Percentiles rank a stretch among this genome's conserved stretches.
These are phyloP conservation scores for Lacerta agilis DNA, from an alignment of 2,797 vertebrate genomes.

Conservation along the genomic window DNA sequence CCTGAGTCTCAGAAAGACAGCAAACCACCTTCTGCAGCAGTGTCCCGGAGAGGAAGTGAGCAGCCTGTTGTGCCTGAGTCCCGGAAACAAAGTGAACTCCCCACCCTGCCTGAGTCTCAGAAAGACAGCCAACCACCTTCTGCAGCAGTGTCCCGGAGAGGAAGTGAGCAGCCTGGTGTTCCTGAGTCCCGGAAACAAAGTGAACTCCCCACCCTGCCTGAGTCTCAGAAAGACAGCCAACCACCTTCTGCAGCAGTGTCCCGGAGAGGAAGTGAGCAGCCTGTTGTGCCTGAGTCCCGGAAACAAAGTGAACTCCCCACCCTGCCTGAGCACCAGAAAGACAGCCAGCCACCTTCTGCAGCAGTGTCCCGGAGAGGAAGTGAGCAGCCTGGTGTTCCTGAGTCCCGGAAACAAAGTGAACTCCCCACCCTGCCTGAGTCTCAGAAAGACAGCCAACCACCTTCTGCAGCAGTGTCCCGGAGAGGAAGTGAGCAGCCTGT, in stretches of 20 bases:
- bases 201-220: accelerated
- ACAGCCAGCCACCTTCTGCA: not conserved
- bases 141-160: not conserved
- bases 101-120: too few relatives aligned
- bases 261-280: not conserved
- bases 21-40: not conserved
- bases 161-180: not conserved
- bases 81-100: not conserved
- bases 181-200: not conserved
- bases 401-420: not conserved
- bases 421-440: not conserved
- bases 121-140: too few relatives aligned
- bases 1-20: not conserved
- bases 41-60: not conserved
- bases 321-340: not conserved
- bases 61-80: not conserved
- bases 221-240: not conserved
- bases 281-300: not conserved
- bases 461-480: not conserved
- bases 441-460: not conserved
- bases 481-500: not conserved
- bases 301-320: accelerated
- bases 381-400: not conserved
- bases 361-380: not conserved
- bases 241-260: not conserved